Evolutionary conservation across 1,140 invertebrate species (phyloP).

Genomic region (Cecropterus lyciades): DNA sequence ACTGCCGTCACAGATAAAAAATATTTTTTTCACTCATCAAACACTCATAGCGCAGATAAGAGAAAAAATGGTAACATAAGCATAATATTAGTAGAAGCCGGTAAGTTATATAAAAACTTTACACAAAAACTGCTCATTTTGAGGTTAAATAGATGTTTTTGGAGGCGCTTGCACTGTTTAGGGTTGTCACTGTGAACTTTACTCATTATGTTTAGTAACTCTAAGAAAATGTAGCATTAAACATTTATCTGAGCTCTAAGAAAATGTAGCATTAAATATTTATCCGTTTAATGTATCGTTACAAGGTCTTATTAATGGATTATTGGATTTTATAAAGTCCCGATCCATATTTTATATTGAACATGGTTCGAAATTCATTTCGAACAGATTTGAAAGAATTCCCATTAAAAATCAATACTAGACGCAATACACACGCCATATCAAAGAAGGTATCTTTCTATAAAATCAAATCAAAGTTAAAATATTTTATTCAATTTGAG

Average conservation of each 20-base stretch:
- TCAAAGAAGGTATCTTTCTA: no score
- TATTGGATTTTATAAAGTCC: no score
- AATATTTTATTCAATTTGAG: no score
- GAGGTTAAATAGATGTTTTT: constrained; percentile 76
- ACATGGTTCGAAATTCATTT: no score
- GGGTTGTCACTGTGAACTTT: constrained; percentile 45
- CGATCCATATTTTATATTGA: no score
- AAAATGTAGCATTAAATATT: no score
- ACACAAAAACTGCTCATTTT: constrained; percentile 71
- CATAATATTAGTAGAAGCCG: constrained; percentile 79
- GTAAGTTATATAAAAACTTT: constrained; percentile 70
- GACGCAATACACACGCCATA: no score
- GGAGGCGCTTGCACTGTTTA: constrained; percentile 48
- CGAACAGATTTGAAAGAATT: no score
- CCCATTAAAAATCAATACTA: no score
- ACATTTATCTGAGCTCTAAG: background rate
- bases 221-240: background rate
- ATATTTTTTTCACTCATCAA: constrained; percentile 70
- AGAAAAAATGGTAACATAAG: constrained; percentile 81
- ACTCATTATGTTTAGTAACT: background rate
- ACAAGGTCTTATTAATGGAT: no score
- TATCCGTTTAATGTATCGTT: no score
- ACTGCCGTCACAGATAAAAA: constrained; percentile 49
- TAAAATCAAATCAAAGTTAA: no score
- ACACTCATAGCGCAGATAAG: constrained; percentile 66